Base-by-base conservation (phyloP, 2,888 invertebrate species). In the Leucophenga montana region DNA sequence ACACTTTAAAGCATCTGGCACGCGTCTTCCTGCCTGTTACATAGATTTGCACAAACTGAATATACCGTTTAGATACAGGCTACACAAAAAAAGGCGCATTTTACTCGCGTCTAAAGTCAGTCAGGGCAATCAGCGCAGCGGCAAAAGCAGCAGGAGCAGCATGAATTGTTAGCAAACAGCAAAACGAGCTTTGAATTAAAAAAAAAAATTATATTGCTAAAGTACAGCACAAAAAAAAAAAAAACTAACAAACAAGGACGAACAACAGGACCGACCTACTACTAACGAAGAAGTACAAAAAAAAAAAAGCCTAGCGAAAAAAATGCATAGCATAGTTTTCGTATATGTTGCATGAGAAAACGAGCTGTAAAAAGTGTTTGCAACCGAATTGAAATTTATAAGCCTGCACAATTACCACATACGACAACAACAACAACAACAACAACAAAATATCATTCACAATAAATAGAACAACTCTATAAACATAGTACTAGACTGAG, bases 331-430 rank as follows among this genome's bases (percentile, higher is more conserved):
- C 56, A 20, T 22, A 56, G 27, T 56, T 20, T 56, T 22, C 22
- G 56, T 22, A 56, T 50, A 27, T 14, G 18, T 22, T 22, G 56
- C 14, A 22, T 20, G 11, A 22, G n/a, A 59, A 33, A 56, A 22
- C 13, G 50, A n/a, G 6, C 14, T n/a, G 39, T 1, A 39, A 39
- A 39, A 56, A 56, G 18, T 56, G 59, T 18, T 13, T 59, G 59
- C 59, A 59, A 59, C 20, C 56, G 20, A 56, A 56, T 22, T 56
- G 56, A 20, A 59, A 33, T 59, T 59, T 59, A 59, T 59, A 59
- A 59, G 59, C 59, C 59, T 59, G 59, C 59, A 59, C 59, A 59
- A 59, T 59, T 59, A 59, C 59, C 59, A n/a, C 59, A 59, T 16
- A 31, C 8, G 50, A 50, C 50, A 44, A 48, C 62, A 62, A 46